phyloP scores from a whole-genome alignment of 1,140 invertebrate genomes.

The honey bee (Apis mellifera) region DNA sequence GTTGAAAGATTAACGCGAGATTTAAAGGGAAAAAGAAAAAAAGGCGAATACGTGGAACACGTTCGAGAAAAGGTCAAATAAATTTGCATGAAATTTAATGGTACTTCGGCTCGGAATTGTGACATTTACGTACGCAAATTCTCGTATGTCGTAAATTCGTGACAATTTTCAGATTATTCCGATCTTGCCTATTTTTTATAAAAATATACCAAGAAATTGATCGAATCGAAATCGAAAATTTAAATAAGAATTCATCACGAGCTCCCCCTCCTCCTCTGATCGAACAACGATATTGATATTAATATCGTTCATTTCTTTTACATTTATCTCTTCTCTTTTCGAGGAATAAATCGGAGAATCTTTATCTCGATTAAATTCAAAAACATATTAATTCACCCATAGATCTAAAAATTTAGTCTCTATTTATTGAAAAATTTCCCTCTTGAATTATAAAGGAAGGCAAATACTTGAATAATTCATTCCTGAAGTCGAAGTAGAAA shows the following conservation, averaged over 20 bases:
- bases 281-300: not conserved
- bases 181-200: not conserved
- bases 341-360: too few species aligned
- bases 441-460: too few species aligned
- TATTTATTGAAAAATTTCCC: too few species aligned
- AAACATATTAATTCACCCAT: too few species aligned
- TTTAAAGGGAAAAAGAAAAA: too few species aligned
- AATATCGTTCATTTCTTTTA: not conserved
- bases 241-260: slow-evolving; percentile 2
- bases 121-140: not conserved
- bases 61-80: not conserved
- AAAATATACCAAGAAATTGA: slow-evolving; percentile 12
- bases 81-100: slow-evolving; percentile 7
- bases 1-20: not conserved
- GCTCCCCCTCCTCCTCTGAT: not conserved
- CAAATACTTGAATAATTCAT: too few species aligned
- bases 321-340: too few species aligned
- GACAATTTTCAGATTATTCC: slow-evolving; percentile 19
- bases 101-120: too few species aligned
- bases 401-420: too few species aligned
- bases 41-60: too few species aligned
- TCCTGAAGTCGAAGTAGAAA: too few species aligned
- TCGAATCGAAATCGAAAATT: not conserved
- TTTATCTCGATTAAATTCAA: too few species aligned
- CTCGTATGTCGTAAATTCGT: slow-evolving; percentile 34